Percentiles rank a stretch among this genome's conserved stretches.
Evolutionary conservation across 1,140 invertebrate species (phyloP).

Genomic region (Paracyclopina nana): DNA sequence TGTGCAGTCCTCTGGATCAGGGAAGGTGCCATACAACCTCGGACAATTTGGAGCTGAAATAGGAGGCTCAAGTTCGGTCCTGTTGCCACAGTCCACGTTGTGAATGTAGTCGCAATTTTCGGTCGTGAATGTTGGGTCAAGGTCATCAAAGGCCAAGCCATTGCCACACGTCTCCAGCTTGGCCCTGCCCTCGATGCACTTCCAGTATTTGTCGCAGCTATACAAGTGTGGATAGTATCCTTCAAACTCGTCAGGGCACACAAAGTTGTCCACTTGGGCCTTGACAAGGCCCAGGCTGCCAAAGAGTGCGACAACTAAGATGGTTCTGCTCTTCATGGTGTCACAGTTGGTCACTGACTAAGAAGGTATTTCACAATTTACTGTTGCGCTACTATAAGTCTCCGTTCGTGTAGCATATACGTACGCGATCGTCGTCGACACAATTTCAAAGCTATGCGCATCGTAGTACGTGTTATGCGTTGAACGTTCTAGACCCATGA

Average conservation of each 20-base stretch:
- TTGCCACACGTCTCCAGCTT: conserved; percentile 83
- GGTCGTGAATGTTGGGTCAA: conserved; percentile 64
- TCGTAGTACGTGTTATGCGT: no score
- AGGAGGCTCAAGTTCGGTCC: conserved; percentile 48
- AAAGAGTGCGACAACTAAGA: no score
- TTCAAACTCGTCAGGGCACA: conserved; percentile 70
- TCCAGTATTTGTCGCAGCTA: conserved; percentile 88
- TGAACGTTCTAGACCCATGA: no score
- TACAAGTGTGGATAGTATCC: conserved; percentile 74
- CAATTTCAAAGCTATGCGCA: no score
- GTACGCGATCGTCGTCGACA: no score
- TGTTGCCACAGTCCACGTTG: conserved; percentile 80
- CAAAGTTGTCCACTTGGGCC: conserved; percentile 65
- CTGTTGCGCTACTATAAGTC: no score
- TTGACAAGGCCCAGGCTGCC: no score
- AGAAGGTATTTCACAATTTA: no score
- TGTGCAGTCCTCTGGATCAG: conserved; percentile 67
- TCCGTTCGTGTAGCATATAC: no score
- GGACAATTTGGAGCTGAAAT: conserved; percentile 63
- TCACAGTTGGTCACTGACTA: no score
- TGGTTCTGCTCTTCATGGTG: no score
- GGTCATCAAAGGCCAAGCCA: conserved; percentile 71
- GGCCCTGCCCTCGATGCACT: conserved; percentile 68
- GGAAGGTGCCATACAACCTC: conserved; percentile 74
- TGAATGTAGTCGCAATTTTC: conserved; percentile 89